Percentiles rank a stretch among this genome's conserved stretches.
phyloP scores from a whole-genome alignment of 64 coral and sea anemone species.

The Stichodactyla mertensii region DNA sequence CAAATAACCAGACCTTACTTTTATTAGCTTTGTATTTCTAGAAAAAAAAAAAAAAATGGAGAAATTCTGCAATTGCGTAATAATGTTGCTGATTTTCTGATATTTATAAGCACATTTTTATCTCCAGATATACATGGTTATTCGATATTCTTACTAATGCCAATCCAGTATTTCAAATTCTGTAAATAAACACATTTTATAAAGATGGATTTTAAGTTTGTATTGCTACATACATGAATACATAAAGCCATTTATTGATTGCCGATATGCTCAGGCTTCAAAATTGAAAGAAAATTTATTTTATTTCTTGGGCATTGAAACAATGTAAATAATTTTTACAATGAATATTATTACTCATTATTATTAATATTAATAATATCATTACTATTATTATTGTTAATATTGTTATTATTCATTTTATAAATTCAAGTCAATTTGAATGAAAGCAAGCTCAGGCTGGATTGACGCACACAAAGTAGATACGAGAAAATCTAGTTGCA shows the following conservation, averaged over 20 bases:
- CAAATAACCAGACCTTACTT: too few species aligned
- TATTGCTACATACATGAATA: not conserved
- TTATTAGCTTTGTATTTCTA: not conserved
- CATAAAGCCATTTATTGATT: not conserved
- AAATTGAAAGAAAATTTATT: not conserved
- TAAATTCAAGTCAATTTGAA: not conserved
- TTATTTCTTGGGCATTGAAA: not conserved
- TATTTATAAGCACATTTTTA: constrained; percentile 10
- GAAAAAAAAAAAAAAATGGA: not conserved
- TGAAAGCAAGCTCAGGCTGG: too few species aligned
- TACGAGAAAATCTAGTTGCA: too few species aligned
- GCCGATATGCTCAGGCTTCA: not conserved
- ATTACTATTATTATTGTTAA: too few species aligned
- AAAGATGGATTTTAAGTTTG: not conserved
- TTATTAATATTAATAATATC: not conserved
- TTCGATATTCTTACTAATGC: not conserved
- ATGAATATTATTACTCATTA: not conserved
- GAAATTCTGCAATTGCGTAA: not conserved
- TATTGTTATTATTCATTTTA: not conserved
- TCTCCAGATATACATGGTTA: not conserved
- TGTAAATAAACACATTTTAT: constrained; percentile 7
- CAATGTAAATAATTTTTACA: not conserved
- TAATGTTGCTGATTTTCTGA: not conserved
- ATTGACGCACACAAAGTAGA: too few species aligned
- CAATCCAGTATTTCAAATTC: not conserved